These are phyloP conservation scores for Phrynocephalus guinanensis DNA, from an alignment of 2,797 vertebrate genomes.

Conservation along the genomic window DNA sequence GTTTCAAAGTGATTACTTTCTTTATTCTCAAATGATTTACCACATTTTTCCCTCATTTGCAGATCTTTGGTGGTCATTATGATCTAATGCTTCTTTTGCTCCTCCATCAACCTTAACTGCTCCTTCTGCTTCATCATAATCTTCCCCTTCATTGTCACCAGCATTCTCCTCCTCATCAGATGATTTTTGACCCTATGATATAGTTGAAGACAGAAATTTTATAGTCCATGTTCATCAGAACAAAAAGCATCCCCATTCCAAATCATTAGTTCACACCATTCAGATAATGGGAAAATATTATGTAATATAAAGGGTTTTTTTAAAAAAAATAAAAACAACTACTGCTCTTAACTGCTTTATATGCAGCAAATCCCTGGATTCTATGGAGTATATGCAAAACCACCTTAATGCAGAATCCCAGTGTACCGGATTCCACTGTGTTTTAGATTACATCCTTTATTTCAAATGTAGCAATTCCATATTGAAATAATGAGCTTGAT, in stretches of 20 bases:
- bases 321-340: no score
- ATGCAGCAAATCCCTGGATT: neutral
- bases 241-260: neutral
- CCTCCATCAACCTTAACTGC: neutral
- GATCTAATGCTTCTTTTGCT: neutral
- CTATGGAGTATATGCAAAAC: neutral
- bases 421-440: neutral
- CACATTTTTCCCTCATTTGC: constrained; percentile 9
- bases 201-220: constrained; percentile 59
- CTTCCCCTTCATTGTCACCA: neutral
- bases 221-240: constrained; percentile 26
- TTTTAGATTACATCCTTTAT: neutral
- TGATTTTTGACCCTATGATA: constrained; percentile 66
- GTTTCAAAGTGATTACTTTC: constrained; percentile 12
- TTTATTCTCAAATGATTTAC: constrained; percentile 51
- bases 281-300: neutral
- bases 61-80: neutral
- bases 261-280: neutral
- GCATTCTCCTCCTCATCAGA: constrained; percentile 59
- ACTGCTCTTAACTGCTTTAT: neutral
- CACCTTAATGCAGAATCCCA: neutral
- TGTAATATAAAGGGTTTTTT: neutral
- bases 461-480: neutral
- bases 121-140: constrained; percentile 9
- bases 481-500: neutral